Evolutionary conservation across 2,797 vertebrate species (phyloP).

Genomic region (Loriculus beryllinus): DNA sequence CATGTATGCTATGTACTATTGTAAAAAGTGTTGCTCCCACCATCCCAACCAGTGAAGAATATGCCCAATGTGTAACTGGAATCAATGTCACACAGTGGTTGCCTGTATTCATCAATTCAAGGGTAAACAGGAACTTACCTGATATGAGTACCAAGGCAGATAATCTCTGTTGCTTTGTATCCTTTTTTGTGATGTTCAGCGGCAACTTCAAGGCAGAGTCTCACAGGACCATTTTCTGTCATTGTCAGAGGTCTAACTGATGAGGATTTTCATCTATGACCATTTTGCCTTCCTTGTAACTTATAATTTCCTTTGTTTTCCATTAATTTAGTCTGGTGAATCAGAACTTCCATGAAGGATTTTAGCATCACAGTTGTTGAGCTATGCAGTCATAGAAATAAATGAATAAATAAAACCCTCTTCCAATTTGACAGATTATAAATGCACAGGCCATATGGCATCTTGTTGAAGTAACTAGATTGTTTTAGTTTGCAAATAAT

Average conservation of each 20-base stretch:
- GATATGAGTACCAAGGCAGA: neutral
- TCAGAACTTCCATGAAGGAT: neutral
- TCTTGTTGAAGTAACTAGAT: conserved; percentile 30
- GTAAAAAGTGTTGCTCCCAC: neutral
- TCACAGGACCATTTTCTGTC: neutral
- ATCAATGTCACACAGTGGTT: neutral
- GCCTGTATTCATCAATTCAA: neutral
- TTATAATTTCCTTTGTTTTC: neutral
- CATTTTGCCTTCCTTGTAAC: neutral
- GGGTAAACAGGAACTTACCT: neutral
- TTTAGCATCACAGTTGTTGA: neutral
- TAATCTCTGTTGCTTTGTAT: neutral
- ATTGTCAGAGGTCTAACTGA: neutral
- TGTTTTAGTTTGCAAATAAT: conserved; percentile 41
- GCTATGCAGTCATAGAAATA: neutral
- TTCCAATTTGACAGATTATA: neutral
- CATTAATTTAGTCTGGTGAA: neutral
- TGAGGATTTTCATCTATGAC: neutral
- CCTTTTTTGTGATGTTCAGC: neutral
- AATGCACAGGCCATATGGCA: conserved; percentile 3
- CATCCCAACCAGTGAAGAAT: neutral
- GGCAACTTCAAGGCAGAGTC: neutral
- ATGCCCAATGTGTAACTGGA: neutral
- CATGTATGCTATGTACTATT: neutral
- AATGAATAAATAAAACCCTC: neutral